A percentile compares a stretch with the other conserved stretches of the same genome.
Conservation (phyloP, 2,797 vertebrate species). For the Strix occidentalis region DNA sequence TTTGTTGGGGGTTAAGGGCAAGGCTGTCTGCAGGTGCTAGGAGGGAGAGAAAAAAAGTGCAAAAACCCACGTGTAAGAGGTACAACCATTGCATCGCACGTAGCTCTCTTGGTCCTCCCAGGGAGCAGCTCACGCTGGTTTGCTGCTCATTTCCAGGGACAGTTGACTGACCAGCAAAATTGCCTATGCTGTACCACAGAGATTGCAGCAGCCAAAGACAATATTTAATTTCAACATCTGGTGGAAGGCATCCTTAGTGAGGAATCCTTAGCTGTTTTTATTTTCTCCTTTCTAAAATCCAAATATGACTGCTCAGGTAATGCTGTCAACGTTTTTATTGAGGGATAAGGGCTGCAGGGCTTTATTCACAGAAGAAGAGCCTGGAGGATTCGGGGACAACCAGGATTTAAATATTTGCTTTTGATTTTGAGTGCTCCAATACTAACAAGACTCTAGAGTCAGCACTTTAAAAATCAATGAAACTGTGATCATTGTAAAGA, state of each 20-base stretch:
- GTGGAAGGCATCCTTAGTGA: not conserved
- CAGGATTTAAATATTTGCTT: not conserved
- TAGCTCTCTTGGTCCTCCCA: not conserved
- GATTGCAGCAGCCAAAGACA: not conserved
- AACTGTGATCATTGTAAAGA: not conserved
- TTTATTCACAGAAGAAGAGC: not conserved
- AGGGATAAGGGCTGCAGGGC: not conserved
- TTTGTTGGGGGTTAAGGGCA: not conserved
- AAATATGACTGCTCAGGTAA: not conserved
- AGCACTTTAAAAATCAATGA: not conserved
- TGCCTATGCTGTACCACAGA: not conserved
- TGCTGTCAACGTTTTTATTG: not conserved
- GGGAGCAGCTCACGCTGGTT: not conserved
- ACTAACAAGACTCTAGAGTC: not conserved
- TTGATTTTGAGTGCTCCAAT: not conserved
- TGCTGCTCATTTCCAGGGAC: not conserved
- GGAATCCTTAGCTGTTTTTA: not conserved
- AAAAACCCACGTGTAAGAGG: not conserved
- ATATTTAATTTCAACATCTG: not conserved
- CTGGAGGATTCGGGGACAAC: accelerated
- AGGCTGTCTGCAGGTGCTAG: not conserved
- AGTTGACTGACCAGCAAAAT: not conserved
- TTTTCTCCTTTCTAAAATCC: not conserved
- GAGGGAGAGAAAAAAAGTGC: not conserved
- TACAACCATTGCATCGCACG: accelerated